These are phyloP conservation scores for Alexandromys fortis DNA, from an alignment of 2,113 vertebrate genomes.

Conservation along the genomic window DNA sequence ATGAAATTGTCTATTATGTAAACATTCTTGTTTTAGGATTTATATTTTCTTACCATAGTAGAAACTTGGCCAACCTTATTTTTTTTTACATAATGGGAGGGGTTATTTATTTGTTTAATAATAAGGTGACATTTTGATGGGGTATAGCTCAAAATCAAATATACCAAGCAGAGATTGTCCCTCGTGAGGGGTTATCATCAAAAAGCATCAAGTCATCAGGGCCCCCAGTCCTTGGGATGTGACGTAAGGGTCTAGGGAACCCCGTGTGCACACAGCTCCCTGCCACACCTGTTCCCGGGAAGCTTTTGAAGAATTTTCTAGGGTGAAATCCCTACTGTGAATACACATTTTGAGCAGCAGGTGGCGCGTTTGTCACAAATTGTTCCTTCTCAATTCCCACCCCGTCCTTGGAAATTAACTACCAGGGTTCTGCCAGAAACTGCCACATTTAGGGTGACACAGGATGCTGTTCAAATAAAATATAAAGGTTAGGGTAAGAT, in stretches of 20 bases:
- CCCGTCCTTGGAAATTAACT: conserved; percentile 24
- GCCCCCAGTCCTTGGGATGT: neutral
- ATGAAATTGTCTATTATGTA: neutral
- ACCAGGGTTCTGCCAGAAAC: conserved; percentile 36
- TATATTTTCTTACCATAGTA: conserved; percentile 9
- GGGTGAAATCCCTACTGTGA: neutral
- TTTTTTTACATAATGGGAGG: neutral
- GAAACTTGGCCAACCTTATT: neutral
- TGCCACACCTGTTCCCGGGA: neutral
- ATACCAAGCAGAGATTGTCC: neutral
- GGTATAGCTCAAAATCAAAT: conserved; percentile 10
- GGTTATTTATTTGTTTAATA: conserved; percentile 31
- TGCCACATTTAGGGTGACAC: conserved; percentile 43
- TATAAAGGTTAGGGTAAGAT: conserved; percentile 65
- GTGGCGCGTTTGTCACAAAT: conserved; percentile 60
- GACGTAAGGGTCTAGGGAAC: neutral
- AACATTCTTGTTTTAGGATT: neutral
- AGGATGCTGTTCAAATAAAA: conserved; percentile 67
- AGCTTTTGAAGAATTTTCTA: neutral
- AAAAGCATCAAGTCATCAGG: neutral
- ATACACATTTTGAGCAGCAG: conserved; percentile 65
- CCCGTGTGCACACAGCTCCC: neutral
- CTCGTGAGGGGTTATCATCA: neutral
- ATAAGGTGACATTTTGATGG: neutral
- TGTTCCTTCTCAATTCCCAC: neutral